Evolutionary conservation across 2,888 invertebrate genomes (phyloP).

Genomic region (Eueremaeus valkanovi): DNA sequence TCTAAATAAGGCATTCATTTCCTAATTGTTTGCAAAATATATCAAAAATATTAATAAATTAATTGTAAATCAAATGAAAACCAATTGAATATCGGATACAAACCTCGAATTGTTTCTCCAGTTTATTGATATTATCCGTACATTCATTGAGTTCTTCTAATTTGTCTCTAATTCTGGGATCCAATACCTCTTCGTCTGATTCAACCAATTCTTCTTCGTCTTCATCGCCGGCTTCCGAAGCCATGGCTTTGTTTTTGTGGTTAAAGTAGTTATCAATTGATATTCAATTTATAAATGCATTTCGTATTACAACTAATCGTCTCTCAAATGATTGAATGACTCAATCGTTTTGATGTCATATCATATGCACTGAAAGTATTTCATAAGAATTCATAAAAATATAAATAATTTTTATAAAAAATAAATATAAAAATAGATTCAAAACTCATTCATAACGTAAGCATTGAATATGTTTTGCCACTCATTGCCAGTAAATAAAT

Average conservation of each 20-base stretch:
- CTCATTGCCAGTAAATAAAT: too few species aligned
- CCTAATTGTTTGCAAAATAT: background rate
- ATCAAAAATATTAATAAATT: background rate
- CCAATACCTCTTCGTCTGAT: slow-evolving; percentile 17
- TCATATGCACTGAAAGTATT: background rate
- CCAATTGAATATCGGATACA: too few species aligned
- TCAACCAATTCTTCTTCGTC: background rate
- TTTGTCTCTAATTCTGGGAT: slow-evolving; percentile 42
- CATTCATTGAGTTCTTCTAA: slow-evolving; percentile 42
- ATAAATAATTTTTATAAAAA: background rate
- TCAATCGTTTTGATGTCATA: slow-evolving; percentile 10
- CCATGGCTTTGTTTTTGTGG: too few species aligned
- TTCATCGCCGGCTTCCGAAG: background rate
- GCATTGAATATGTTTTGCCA: too few species aligned
- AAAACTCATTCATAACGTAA: too few species aligned
- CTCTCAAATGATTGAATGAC: background rate
- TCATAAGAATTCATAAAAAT: too few species aligned
- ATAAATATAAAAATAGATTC: background rate
- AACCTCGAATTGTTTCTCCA: slow-evolving; percentile 42
- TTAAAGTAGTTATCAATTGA: too few species aligned
- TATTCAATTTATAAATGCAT: background rate
- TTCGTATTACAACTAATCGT: background rate
- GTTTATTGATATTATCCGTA: slow-evolving; percentile 40
- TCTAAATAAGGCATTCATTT: slow-evolving; percentile 23
- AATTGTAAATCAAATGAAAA: background rate